phyloP scores from a whole-genome alignment of 2,888 invertebrate species.

The Notodromas monacha region DNA sequence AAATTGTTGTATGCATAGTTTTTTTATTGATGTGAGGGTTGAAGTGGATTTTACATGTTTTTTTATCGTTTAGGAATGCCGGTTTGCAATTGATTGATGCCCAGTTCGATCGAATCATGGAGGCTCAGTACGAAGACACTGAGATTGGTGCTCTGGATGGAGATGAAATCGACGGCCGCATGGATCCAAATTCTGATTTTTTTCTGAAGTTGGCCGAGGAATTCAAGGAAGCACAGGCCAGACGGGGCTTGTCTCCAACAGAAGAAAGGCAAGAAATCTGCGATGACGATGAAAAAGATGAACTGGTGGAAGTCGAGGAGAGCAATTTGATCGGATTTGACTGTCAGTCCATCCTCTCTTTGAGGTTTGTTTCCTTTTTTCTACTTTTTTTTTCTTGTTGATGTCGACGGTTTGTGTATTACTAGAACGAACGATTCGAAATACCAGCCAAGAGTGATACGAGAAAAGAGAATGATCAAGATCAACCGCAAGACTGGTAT shows the following conservation, averaged over 20 bases:
- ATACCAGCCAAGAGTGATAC: too few species aligned
- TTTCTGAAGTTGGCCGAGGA: slow-evolving; percentile 38
- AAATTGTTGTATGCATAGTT: too few species aligned
- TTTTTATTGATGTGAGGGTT: too few species aligned
- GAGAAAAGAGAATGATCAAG: not conserved
- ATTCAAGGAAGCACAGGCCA: slow-evolving; percentile 25
- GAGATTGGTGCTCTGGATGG: slow-evolving; percentile 62
- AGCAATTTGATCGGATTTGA: slow-evolving; percentile 41
- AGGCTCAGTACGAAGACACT: slow-evolving; percentile 51
- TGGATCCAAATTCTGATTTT: slow-evolving; percentile 31
- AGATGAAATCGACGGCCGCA: slow-evolving; percentile 53
- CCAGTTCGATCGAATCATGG: slow-evolving; percentile 47
- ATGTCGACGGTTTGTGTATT: too few species aligned
- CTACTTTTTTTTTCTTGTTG: too few species aligned
- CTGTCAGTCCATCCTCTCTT: slow-evolving; percentile 59
- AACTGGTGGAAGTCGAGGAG: slow-evolving; percentile 23
- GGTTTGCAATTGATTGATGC: slow-evolving; percentile 49
- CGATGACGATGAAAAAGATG: too few species aligned
- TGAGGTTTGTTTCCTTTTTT: too few species aligned
- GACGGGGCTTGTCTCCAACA: too few species aligned
- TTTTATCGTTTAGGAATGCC: too few species aligned
- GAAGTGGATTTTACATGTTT: too few species aligned
- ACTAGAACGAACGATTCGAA: too few species aligned
- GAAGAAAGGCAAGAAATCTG: too few species aligned
- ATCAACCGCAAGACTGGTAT: not conserved